These are phyloP conservation scores for Pterois miles DNA, from an alignment of 2,797 vertebrate genomes.

Conservation along the genomic window DNA sequence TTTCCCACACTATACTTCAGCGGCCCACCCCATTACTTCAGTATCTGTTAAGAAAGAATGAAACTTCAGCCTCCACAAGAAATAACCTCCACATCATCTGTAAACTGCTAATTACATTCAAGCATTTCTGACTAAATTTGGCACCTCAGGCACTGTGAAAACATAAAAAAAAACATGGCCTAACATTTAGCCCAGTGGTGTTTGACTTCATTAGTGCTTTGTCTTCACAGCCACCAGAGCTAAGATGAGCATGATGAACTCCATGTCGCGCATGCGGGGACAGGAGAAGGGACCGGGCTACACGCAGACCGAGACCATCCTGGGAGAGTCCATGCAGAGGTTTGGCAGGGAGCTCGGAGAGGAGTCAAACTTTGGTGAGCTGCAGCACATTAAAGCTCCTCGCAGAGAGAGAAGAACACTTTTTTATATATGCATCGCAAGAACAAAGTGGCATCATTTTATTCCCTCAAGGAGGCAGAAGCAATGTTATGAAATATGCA, in stretches of 20 bases:
- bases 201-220: conserved; percentile 2
- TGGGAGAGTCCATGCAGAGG: conserved; percentile 96
- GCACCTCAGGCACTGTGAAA: too few relatives aligned
- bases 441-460: conserved; percentile 25
- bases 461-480: conserved; percentile 14
- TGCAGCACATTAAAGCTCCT: conserved; percentile 4
- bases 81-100: background rate
- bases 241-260: conserved; percentile 99
- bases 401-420: background rate
- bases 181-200: background rate
- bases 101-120: background rate
- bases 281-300: conserved; percentile 98
- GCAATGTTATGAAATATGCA: conserved; percentile 42
- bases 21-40: rapidly evolving
- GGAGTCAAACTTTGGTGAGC: conserved; percentile 94
- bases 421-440: conserved; percentile 5
- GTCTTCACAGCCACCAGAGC: conserved; percentile 91
- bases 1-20: background rate
- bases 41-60: background rate
- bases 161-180: background rate
- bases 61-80: background rate
- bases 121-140: background rate
- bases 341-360: conserved; percentile 96
- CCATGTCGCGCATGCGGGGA: conserved; percentile 98
- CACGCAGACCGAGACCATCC: conserved; percentile 91